phyloP scores from a whole-genome alignment of 2,113 vertebrate species.

The Montifringilla adamsi region DNA sequence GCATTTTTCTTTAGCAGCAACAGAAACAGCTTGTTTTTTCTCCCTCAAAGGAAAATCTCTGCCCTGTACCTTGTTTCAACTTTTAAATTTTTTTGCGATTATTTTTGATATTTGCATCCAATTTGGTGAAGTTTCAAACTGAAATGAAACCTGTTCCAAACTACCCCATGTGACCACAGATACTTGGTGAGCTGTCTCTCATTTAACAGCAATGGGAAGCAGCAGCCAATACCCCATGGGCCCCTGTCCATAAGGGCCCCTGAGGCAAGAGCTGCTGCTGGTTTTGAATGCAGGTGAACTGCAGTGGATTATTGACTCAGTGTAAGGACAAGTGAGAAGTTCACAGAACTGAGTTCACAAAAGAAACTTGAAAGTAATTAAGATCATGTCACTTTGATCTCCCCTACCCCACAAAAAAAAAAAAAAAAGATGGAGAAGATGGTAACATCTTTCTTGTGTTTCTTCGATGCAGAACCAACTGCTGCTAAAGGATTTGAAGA shows the following conservation, averaged over 20 bases:
- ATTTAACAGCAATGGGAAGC: neutral
- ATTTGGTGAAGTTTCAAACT: neutral
- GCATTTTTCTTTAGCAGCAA: neutral
- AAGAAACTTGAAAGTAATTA: neutral
- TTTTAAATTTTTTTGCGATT: neutral
- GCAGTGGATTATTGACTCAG: neutral
- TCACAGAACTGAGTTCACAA: neutral
- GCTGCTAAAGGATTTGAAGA: neutral
- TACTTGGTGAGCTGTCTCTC: neutral
- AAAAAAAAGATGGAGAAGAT: neutral
- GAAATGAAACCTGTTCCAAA: neutral
- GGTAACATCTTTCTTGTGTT: neutral
- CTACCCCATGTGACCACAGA: neutral
- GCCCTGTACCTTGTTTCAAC: neutral
- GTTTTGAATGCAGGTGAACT: neutral
- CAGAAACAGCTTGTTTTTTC: neutral
- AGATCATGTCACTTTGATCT: neutral
- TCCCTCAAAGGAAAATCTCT: constrained; percentile 12
- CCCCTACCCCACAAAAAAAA: neutral
- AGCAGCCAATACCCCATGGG: neutral
- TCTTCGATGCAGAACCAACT: neutral
- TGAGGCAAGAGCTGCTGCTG: constrained; percentile 32
- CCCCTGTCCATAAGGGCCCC: neutral
- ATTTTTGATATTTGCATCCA: neutral
- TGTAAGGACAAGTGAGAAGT: neutral